phyloP scores from a whole-genome alignment of 2,797 vertebrate species.

The Mallotus villosus region DNA sequence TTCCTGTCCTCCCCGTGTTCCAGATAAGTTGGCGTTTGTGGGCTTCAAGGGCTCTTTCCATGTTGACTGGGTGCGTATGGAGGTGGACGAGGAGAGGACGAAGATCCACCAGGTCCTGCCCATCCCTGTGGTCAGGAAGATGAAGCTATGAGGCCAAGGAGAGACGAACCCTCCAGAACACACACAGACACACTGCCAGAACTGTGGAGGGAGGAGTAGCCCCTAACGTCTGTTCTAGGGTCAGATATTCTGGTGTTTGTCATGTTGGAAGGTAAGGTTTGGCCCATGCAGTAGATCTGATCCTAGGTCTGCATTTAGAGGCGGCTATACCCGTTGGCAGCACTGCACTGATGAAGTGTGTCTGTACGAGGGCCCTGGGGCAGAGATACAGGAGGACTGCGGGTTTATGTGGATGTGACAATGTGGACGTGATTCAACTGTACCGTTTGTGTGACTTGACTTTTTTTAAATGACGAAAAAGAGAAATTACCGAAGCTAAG shows the following conservation, averaged over 20 bases:
- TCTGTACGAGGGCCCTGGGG: conserved; percentile 9
- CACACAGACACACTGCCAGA: conserved; percentile 15
- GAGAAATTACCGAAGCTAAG: conserved; percentile 9
- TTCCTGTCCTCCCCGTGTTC: conserved; percentile 15
- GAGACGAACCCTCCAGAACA: conserved; percentile 8
- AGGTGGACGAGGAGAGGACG: conserved; percentile 75
- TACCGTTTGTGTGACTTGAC: conserved; percentile 44
- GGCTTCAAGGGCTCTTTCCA: conserved; percentile 90
- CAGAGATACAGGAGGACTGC: conserved; percentile 52
- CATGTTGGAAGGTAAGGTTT: conserved; percentile 14
- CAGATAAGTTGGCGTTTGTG: conserved; percentile 89
- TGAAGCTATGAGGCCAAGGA: conserved; percentile 79
- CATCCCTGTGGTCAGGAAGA: conserved; percentile 86
- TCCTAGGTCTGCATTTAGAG: neutral
- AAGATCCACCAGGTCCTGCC: conserved; percentile 92
- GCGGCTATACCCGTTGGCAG: neutral
- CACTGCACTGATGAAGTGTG: conserved; percentile 15
- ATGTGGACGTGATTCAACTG: conserved; percentile 55
- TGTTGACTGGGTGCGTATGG: conserved; percentile 87
- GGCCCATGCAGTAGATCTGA: neutral
- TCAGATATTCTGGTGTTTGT: conserved; percentile 10
- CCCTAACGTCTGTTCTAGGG: conserved; percentile 22
- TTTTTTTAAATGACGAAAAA: conserved; percentile 37
- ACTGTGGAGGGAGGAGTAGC: neutral
- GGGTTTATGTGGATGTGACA: conserved; percentile 52